Conservation (phyloP, 2,113 vertebrate genomes). For the Microtus pennsylvanicus region DNA sequence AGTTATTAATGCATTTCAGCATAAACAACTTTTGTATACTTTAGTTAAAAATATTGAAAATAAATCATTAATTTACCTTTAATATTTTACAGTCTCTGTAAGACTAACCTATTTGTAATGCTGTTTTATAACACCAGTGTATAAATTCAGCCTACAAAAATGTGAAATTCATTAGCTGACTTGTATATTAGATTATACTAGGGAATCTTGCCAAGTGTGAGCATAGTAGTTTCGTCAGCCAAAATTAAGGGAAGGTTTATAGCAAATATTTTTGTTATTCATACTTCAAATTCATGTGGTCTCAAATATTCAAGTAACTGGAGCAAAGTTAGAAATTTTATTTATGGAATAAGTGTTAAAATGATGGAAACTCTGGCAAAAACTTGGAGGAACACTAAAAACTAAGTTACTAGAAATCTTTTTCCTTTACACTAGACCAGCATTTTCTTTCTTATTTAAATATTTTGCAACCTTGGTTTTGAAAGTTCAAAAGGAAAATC, state of each 20-base stretch:
- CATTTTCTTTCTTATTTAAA: conserved; percentile 48
- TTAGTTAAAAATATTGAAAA: conserved; percentile 44
- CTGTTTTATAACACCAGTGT: conserved; percentile 50
- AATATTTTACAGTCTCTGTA: neutral
- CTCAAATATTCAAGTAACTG: conserved; percentile 54
- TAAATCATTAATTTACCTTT: neutral
- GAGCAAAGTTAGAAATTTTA: conserved; percentile 63
- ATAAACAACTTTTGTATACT: conserved; percentile 22
- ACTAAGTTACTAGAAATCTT: neutral
- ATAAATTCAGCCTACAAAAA: conserved; percentile 53
- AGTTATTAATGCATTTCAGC: conserved; percentile 21
- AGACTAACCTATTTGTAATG: conserved; percentile 25
- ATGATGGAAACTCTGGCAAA: conserved; percentile 58
- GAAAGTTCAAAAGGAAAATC: conserved; percentile 33
- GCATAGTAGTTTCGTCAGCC: conserved; percentile 34
- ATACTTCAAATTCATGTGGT: conserved; percentile 63
- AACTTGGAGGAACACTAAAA: conserved; percentile 42
- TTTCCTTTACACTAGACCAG: neutral
- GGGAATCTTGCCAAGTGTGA: conserved; percentile 56
- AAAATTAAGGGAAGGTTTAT: conserved; percentile 48
- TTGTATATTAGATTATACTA: conserved; percentile 58
- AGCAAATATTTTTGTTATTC: conserved; percentile 72
- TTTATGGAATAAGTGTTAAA: conserved; percentile 48
- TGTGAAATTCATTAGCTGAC: conserved; percentile 47
- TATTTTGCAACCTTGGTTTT: conserved; percentile 57